Evolutionary conservation across 2,888 invertebrate genomes (phyloP).

Genomic region (Heliconius sara): DNA sequence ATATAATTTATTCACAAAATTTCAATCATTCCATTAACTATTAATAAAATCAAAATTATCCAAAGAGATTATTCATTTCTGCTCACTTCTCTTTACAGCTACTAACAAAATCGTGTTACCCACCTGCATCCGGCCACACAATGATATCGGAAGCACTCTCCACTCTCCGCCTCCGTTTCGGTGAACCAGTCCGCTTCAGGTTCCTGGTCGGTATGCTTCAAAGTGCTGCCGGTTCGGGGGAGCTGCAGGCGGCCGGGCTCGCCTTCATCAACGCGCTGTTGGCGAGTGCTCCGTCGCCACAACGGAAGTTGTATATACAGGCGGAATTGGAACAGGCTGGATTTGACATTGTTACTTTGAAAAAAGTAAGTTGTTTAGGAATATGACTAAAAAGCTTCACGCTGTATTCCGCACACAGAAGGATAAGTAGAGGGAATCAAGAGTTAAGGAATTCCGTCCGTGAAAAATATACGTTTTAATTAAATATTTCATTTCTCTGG

Average conservation of each 20-base stretch:
- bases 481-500: too few species aligned
- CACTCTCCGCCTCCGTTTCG: slow-evolving; percentile 92
- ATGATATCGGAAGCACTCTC: slow-evolving; percentile 96
- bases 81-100: slow-evolving; percentile 79
- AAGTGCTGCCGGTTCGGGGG: slow-evolving; percentile 89
- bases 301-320: slow-evolving; percentile 92
- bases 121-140: slow-evolving; percentile 89
- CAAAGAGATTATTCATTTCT: too few species aligned
- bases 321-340: slow-evolving; percentile 93
- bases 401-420: too few species aligned
- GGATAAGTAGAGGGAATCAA: too few species aligned
- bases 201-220: slow-evolving; percentile 95
- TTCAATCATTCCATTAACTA: too few species aligned
- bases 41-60: too few species aligned
- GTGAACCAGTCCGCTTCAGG: slow-evolving; percentile 96
- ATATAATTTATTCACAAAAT: too few species aligned
- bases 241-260: slow-evolving; percentile 91
- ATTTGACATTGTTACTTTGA: slow-evolving; percentile 86
- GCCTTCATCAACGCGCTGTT: slow-evolving; percentile 93
- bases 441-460: too few species aligned
- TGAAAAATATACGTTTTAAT: too few species aligned
- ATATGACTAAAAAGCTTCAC: too few species aligned
- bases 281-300: slow-evolving; percentile 89
- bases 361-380: slow-evolving; percentile 73
- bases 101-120: slow-evolving; percentile 91